Conservation (phyloP, 2,113 vertebrate genomes). For the Xenopus tropicalis region DNA sequence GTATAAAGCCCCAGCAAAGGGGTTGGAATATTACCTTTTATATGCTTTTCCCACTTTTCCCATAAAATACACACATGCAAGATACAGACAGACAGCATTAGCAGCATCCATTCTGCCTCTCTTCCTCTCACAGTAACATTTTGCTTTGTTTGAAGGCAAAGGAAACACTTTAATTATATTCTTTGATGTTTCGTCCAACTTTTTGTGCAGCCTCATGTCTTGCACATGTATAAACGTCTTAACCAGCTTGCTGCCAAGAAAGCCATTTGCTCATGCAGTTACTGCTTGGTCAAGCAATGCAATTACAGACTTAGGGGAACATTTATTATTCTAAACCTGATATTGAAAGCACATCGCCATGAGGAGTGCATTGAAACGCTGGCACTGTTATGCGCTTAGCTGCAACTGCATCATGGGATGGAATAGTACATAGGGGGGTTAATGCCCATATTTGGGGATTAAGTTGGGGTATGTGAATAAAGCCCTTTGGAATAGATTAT, state of each 20-base stretch:
- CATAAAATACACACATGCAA: too few species aligned
- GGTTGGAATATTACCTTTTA: too few species aligned
- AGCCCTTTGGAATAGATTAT: too few species aligned
- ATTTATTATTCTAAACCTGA: neutral
- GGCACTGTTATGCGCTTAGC: too few species aligned
- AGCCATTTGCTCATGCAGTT: neutral
- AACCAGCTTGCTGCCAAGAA: conserved; percentile 10
- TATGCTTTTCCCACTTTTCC: too few species aligned
- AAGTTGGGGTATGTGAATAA: too few species aligned
- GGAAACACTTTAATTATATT: conserved; percentile 33
- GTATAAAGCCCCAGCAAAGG: too few species aligned
- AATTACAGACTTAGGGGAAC: neutral
- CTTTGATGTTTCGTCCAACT: conserved; percentile 34
- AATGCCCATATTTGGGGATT: too few species aligned
- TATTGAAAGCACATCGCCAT: too few species aligned
- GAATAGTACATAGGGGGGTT: too few species aligned
- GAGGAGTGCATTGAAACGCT: too few species aligned
- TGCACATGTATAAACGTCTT: conserved; percentile 20
- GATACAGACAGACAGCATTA: neutral
- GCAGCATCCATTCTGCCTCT: neutral
- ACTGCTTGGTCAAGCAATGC: neutral
- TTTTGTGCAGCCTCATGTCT: conserved; percentile 25
- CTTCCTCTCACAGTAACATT: conserved; percentile 14
- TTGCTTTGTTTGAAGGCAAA: conserved; percentile 16
- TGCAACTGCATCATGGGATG: too few species aligned